These are phyloP conservation scores for Syritta pipiens DNA, from an alignment of 2,888 invertebrate species.

Conservation along the genomic window DNA sequence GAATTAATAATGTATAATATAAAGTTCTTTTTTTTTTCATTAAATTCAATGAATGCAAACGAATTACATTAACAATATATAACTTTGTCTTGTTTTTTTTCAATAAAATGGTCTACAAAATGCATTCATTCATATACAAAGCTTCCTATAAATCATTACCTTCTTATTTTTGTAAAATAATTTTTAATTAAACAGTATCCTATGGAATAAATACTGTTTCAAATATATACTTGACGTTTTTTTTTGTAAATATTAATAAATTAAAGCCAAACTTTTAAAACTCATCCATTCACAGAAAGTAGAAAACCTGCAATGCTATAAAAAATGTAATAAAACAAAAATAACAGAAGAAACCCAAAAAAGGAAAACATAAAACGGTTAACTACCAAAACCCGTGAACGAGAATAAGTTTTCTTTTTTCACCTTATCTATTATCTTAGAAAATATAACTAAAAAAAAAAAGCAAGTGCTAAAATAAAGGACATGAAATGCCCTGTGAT, in stretches of 20 bases:
- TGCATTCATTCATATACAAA: slow-evolving; percentile 58
- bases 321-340: slow-evolving; percentile 34
- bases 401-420: neutral
- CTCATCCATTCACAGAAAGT: slow-evolving; percentile 63
- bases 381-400: slow-evolving; percentile 3
- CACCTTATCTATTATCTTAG: neutral
- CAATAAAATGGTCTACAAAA: slow-evolving; percentile 55
- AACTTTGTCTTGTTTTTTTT: slow-evolving; percentile 11
- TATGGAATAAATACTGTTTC: slow-evolving; percentile 40
- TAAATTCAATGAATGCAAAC: slow-evolving; percentile 59
- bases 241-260: slow-evolving; percentile 26
- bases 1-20: slow-evolving; percentile 54
- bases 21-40: slow-evolving; percentile 35
- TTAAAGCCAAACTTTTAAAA: slow-evolving; percentile 50
- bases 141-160: slow-evolving; percentile 34
- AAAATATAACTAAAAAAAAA: neutral
- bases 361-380: neutral
- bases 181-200: slow-evolving; percentile 66
- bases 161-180: slow-evolving; percentile 23
- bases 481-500: slow-evolving; percentile 3
- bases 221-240: slow-evolving; percentile 17
- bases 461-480: neutral
- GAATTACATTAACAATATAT: slow-evolving; percentile 59
- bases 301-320: slow-evolving; percentile 64
- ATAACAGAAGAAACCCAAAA: slow-evolving; percentile 12